Evolutionary conservation across 2,113 vertebrate genomes (phyloP), one percentile per base, ranked within the genome.

Genomic region (Engystomops pustulosus): DNA sequence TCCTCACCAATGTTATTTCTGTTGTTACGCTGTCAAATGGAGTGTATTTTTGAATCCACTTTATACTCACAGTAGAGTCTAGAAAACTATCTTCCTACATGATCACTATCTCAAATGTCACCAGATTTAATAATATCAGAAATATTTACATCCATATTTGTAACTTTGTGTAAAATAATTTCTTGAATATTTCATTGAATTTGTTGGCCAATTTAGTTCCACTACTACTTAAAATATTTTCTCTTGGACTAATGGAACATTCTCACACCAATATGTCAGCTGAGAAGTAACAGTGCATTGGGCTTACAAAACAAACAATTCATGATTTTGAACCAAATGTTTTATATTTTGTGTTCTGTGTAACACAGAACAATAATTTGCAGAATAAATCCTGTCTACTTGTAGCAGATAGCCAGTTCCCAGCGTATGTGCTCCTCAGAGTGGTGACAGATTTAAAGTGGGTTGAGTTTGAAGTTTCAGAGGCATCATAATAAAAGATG

Each of bases 311-410:
- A 62, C 58, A 62, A 62, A 62, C 58, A 32, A 30, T 34, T 62
- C 3, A 62, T 27, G 25, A 62, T 62, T 62, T 62, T 62, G 25
- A 62, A 62, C 11, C 25, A 62, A 27, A 62, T 62, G 25, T 62
- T 65, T 65, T 65, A 65, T 65, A 32, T 34, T 65, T 32, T 65
- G 60, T 65, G 14, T 65, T 65, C 60, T 65, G 60, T 7, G 14
- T 32, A 34, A 32, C 60, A 32, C 60, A 32, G 60, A 65, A 65
- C 60, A 65, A 65, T 65, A 32, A 65, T 65, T 32, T 65, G 14
- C 12, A 65, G 60, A 65, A 32, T 62, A 62, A 62, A 30, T 62
- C 27, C 25, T 32, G 14, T 65, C 60, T 32, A 11, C 5, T 65
- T 10, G 5, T 65, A 65, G 14, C 15, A 32, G 30, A 65, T 18